Conservation (phyloP, 1,140 invertebrate genomes). For the Drosophila guanche region DNA sequence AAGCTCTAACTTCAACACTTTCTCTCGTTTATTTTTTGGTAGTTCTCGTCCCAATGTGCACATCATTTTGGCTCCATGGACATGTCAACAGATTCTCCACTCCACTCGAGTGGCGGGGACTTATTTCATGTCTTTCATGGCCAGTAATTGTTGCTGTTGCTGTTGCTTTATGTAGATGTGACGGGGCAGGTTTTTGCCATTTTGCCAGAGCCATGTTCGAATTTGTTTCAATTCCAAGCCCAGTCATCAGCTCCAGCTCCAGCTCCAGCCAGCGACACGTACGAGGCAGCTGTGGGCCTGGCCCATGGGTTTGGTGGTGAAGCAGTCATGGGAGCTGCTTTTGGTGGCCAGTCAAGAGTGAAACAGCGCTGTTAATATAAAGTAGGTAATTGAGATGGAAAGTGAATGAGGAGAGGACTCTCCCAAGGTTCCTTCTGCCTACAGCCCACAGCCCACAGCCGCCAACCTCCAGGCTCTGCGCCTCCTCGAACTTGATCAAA, state of each 20-base stretch:
- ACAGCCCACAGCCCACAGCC: no score
- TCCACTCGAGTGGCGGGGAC: constrained; percentile 13
- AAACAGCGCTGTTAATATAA: constrained; percentile 71
- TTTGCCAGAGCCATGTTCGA: constrained; percentile 66
- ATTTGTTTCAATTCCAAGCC: constrained; percentile 74
- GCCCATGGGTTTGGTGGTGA: not conserved
- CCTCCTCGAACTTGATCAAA: constrained; percentile 68
- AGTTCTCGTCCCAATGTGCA: constrained; percentile 37
- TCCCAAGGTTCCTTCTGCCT: not conserved
- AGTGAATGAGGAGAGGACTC: not conserved
- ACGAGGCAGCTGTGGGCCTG: constrained; percentile 44
- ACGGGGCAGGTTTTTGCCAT: constrained; percentile 48
- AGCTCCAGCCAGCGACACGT: constrained; percentile 54
- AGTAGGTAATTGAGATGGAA: constrained; percentile 72
- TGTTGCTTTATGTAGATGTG: constrained; percentile 62
- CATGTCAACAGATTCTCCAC: constrained; percentile 54
- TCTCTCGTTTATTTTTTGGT: not conserved
- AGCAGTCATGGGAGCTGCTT: not conserved
- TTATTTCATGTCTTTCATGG: constrained; percentile 32
- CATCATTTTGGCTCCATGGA: constrained; percentile 36
- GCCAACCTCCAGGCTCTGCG: not conserved
- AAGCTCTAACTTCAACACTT: no score
- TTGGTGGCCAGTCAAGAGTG: constrained; percentile 50
- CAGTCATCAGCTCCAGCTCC: not conserved
- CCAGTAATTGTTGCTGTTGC: constrained; percentile 49